Conservation (phyloP, 2,797 vertebrate species). For the Anomalospiza imberbis region DNA sequence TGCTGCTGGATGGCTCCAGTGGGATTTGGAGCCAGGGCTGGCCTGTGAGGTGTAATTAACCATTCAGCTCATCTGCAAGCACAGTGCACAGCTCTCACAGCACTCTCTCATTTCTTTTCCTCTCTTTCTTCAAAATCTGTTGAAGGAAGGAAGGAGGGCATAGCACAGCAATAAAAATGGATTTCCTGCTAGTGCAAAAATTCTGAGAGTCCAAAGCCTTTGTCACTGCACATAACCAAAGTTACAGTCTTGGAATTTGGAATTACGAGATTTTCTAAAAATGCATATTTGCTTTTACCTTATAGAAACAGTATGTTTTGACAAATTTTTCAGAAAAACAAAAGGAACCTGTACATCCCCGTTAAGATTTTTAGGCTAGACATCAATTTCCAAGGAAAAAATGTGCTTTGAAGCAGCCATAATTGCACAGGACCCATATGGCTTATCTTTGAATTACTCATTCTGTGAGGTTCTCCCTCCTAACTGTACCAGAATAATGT, state of each 20-base stretch:
- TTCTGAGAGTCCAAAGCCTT: neutral
- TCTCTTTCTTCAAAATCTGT: neutral
- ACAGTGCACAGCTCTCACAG: neutral
- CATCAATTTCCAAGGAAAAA: neutral
- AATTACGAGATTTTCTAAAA: neutral
- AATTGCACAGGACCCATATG: neutral
- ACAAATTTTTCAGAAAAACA: neutral
- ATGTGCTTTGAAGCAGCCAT: neutral
- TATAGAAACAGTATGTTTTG: neutral
- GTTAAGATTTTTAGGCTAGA: neutral
- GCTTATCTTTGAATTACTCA: neutral
- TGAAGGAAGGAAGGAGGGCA: neutral
- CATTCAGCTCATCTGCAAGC: neutral
- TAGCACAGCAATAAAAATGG: neutral
- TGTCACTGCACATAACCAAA: neutral
- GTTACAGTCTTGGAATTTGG: neutral
- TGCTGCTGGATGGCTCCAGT: neutral
- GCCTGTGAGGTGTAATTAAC: neutral
- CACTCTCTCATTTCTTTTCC: neutral
- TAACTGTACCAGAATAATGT: neutral
- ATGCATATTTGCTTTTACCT: neutral
- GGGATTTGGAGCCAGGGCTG: neutral
- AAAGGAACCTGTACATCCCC: neutral
- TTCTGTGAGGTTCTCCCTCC: neutral
- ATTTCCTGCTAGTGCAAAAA: neutral